A percentile compares a stretch with the other conserved stretches of the same genome.
These are phyloP conservation scores for Pelvicachromis taeniatus DNA, from an alignment of 2,113 vertebrate species.

Conservation along the genomic window DNA sequence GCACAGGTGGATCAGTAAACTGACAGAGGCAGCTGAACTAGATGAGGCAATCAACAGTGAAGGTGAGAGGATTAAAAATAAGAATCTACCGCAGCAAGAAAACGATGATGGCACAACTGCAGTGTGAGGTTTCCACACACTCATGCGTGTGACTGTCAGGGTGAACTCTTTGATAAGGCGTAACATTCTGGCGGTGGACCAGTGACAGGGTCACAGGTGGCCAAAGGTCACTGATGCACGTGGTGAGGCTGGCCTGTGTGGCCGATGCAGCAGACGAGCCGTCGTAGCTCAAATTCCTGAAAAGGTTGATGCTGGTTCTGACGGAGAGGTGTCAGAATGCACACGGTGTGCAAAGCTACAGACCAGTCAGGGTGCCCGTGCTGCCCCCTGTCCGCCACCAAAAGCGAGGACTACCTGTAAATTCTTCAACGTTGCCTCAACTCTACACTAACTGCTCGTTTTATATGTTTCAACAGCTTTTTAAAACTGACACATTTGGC, in stretches of 20 bases:
- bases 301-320: neutral
- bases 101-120: neutral
- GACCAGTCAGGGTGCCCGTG: neutral
- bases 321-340: neutral
- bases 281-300: neutral
- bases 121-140: neutral
- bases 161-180: neutral
- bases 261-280: neutral
- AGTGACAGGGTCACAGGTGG: neutral
- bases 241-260: neutral
- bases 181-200: neutral
- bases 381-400: neutral
- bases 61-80: conserved; percentile 1
- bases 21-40: neutral
- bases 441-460: neutral
- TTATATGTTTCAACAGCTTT: too few relatives aligned
- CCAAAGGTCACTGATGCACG: neutral
- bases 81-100: neutral
- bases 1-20: conserved; percentile 22
- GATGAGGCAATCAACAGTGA: neutral
- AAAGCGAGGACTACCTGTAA: neutral
- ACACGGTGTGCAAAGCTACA: neutral
- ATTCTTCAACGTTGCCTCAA: neutral
- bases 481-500: neutral
- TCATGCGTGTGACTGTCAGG: neutral